phyloP scores from a whole-genome alignment of 2,113 vertebrate species.

The Noturus placidus region DNA sequence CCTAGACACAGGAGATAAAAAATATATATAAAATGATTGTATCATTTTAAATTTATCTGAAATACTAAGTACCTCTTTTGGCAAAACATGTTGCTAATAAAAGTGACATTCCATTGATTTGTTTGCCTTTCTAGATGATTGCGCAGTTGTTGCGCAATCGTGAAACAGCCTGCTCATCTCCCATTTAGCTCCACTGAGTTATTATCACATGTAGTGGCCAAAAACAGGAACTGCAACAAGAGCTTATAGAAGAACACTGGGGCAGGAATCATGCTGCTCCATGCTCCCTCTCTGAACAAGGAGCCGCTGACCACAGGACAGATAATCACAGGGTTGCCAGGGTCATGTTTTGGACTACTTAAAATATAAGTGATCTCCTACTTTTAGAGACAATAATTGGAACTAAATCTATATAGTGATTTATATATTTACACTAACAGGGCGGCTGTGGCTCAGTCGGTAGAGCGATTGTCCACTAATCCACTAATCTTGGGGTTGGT shows the following conservation, averaged over 20 bases:
- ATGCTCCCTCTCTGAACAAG: background rate
- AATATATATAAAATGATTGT: background rate
- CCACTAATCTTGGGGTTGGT: no score
- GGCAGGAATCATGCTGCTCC: background rate
- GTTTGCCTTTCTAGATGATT: background rate
- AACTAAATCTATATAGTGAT: background rate
- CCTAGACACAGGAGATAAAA: background rate
- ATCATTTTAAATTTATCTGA: background rate
- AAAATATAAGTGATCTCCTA: background rate
- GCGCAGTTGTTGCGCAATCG: background rate
- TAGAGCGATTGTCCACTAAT: no score
- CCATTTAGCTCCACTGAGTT: background rate
- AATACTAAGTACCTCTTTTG: background rate
- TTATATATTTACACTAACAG: background rate
- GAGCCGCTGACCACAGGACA: background rate
- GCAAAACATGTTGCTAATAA: background rate
- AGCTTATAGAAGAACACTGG: background rate
- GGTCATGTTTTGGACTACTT: background rate
- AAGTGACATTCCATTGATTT: background rate
- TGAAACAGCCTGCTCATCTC: background rate
- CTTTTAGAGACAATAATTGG: background rate
- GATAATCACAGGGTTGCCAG: background rate
- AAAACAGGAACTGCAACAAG: background rate
- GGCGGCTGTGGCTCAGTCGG: no score
- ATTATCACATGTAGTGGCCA: background rate